Evolutionary conservation across 1,140 invertebrate species (phyloP).

Genomic region (Laodelphax striatellus): DNA sequence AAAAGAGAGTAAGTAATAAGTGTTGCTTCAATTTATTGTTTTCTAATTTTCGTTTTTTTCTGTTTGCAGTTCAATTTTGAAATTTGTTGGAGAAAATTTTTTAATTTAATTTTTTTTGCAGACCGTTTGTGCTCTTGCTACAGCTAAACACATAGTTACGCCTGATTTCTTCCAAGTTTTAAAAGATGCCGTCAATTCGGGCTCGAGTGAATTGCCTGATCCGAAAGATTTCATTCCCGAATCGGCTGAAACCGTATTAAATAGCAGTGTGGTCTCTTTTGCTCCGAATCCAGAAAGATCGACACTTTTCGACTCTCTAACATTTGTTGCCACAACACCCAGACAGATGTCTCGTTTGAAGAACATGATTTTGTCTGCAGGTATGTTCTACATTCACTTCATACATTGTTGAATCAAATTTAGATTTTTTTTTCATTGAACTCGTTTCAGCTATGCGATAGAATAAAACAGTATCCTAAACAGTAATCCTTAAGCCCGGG

Average conservation of each 20-base stretch:
- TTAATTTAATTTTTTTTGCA: constrained; percentile 11
- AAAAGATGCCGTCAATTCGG: constrained; percentile 20
- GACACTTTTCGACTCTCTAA: constrained; percentile 31
- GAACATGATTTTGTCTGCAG: constrained; percentile 3
- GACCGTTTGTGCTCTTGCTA: constrained; percentile 35
- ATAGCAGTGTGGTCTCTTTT: constrained; percentile 29
- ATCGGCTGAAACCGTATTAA: constrained; percentile 30
- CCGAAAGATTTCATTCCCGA: constrained; percentile 30
- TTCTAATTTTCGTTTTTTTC: too few species aligned
- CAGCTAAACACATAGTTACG: constrained; percentile 31
- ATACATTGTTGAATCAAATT: too few species aligned
- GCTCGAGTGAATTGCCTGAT: constrained; percentile 22
- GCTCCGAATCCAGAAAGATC: constrained; percentile 25
- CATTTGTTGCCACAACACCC: constrained; percentile 31
- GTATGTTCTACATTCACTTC: too few species aligned
- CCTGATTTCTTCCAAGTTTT: constrained; percentile 30
- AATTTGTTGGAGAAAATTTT: too few species aligned
- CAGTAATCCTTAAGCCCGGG: too few species aligned
- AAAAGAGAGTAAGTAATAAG: too few species aligned
- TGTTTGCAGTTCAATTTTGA: too few species aligned
- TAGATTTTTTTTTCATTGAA: too few species aligned
- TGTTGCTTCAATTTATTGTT: too few species aligned
- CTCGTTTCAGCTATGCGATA: neutral
- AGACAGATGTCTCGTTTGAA: constrained; percentile 27
- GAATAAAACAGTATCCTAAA: neutral